A percentile compares a stretch with the other conserved stretches of the same genome.
Conservation (phyloP, 2,888 invertebrate species). For the Eupithecia subumbrata region DNA sequence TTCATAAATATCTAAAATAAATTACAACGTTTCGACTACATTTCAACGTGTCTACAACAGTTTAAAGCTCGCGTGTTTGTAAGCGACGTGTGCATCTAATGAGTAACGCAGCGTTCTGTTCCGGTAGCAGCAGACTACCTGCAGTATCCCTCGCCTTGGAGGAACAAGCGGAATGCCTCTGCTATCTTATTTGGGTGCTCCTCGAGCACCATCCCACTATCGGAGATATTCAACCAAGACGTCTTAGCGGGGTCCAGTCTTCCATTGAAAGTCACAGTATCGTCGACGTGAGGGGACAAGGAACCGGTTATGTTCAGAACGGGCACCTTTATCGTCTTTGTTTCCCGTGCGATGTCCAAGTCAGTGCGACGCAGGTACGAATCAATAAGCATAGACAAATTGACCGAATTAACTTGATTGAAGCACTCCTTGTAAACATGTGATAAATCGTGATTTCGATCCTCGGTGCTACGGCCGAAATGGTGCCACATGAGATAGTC, state of each 20-base stretch:
- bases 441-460: constrained; percentile 96
- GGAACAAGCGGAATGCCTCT: constrained; percentile 98
- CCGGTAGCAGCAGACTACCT: constrained; percentile 74
- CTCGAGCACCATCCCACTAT: constrained; percentile 99
- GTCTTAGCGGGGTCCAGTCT: constrained; percentile 97
- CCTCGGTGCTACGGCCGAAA: constrained; percentile 95
- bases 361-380: constrained; percentile 96
- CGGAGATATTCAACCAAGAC: constrained; percentile 99
- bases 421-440: constrained; percentile 97
- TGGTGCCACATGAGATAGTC: constrained; percentile 99
- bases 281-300: constrained; percentile 97
- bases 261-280: constrained; percentile 98
- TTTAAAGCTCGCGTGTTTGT: constrained; percentile 79
- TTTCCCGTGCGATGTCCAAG: constrained; percentile 89
- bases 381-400: constrained; percentile 97
- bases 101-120: constrained; percentile 65
- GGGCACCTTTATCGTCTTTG: constrained; percentile 89
- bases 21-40: constrained; percentile 75
- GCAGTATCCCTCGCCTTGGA: constrained; percentile 99
- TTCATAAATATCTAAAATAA: constrained; percentile 77
- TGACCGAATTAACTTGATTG: constrained; percentile 96
- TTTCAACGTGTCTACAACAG: constrained; percentile 77
- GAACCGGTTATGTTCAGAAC: constrained; percentile 97
- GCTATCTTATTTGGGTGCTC: constrained; percentile 98
- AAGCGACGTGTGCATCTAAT: constrained; percentile 79